Evolutionary conservation across 1,140 invertebrate genomes (phyloP).

Genomic region (Thrips palmi): DNA sequence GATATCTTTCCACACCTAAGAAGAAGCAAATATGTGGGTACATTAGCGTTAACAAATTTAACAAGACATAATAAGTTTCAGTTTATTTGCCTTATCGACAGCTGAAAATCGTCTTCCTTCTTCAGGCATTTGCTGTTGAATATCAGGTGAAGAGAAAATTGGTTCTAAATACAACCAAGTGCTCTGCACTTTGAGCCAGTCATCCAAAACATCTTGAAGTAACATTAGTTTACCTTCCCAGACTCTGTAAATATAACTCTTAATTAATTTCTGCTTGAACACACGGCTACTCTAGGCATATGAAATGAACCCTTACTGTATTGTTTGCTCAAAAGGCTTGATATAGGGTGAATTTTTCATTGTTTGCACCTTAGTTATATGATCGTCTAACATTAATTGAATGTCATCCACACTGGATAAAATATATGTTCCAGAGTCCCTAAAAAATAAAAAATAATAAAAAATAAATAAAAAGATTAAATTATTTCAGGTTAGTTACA

Average conservation of each 20-base stretch:
- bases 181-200: slow-evolving; percentile 88
- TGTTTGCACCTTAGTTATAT: slow-evolving; percentile 91
- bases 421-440: slow-evolving; percentile 83
- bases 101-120: slow-evolving; percentile 78
- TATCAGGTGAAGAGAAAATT: slow-evolving; percentile 94
- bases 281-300: background rate
- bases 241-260: slow-evolving; percentile 28
- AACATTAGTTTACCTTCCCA: slow-evolving; percentile 64
- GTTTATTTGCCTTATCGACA: slow-evolving; percentile 55
- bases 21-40: slow-evolving; percentile 4
- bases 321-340: slow-evolving; percentile 76
- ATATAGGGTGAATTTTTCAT: slow-evolving; percentile 96
- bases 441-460: slow-evolving; percentile 18
- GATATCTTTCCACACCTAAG: slow-evolving; percentile 75
- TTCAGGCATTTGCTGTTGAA: slow-evolving; percentile 79
- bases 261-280: background rate
- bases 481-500: background rate
- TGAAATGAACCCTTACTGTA: slow-evolving; percentile 37
- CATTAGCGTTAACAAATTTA: slow-evolving; percentile 16
- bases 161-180: slow-evolving; percentile 97
- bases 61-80: slow-evolving; percentile 12
- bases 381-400: slow-evolving; percentile 87
- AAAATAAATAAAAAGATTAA: slow-evolving; percentile 3
- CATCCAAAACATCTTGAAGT: slow-evolving; percentile 82
- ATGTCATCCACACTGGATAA: slow-evolving; percentile 86